These are phyloP conservation scores for Oncopeltus fasciatus DNA, from an alignment of 1,140 invertebrate genomes.

Conservation along the genomic window DNA sequence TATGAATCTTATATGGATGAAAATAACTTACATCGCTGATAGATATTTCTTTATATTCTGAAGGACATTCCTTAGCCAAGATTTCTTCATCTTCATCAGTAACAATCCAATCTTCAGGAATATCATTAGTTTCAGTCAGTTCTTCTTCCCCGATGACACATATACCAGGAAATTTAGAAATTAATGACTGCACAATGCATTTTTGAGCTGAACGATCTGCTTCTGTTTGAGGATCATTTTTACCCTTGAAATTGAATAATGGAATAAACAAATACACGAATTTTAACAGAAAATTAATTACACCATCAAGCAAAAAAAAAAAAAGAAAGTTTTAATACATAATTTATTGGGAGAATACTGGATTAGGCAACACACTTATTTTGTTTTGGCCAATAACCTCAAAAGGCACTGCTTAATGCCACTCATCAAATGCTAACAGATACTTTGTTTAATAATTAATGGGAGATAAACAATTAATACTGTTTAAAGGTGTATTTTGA, in stretches of 20 bases:
- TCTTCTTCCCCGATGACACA: slow-evolving; percentile 91
- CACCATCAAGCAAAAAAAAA: too few species aligned
- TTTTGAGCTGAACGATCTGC: slow-evolving; percentile 87
- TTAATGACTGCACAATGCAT: slow-evolving; percentile 78
- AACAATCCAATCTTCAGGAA: slow-evolving; percentile 56
- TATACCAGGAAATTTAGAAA: slow-evolving; percentile 66
- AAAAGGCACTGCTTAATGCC: too few species aligned
- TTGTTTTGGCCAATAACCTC: too few species aligned
- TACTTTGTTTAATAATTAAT: too few species aligned
- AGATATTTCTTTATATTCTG: slow-evolving; percentile 42
- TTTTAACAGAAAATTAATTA: too few species aligned
- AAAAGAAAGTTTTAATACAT: too few species aligned
- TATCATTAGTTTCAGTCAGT: slow-evolving; percentile 32
- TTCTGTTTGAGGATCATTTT: slow-evolving; percentile 92
- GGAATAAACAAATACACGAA: too few species aligned
- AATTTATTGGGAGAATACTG: too few species aligned
- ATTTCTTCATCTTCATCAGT: slow-evolving; percentile 54
- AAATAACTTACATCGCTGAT: slow-evolving; percentile 36
- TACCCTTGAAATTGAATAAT: slow-evolving; percentile 57
- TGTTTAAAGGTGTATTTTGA: too few species aligned
- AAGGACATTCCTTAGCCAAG: slow-evolving; percentile 51
- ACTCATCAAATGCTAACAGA: too few species aligned
- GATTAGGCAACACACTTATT: too few species aligned
- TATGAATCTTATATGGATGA: not conserved
- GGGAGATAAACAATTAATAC: too few species aligned